These are phyloP conservation scores for Mormyrops attenuatus DNA, from an alignment of 2,797 vertebrate genomes.

Conservation along the genomic window DNA sequence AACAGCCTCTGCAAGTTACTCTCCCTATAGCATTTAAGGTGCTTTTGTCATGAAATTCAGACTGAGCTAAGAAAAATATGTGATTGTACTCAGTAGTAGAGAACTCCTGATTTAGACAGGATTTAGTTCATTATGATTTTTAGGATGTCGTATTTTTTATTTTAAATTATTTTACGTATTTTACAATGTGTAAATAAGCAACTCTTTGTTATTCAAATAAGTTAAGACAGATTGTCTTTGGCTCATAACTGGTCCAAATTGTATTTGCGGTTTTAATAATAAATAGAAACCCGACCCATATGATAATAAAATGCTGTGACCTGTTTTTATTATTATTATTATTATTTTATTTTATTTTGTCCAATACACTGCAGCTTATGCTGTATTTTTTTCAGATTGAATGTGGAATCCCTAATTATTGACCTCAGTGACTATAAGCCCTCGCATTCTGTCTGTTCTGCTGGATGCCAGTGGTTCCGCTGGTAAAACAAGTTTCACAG, in stretches of 20 bases:
- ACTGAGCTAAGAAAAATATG: neutral
- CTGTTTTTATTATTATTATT: neutral
- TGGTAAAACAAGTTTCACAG: neutral
- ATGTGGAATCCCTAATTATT: neutral
- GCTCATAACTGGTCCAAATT: neutral
- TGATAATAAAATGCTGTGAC: neutral
- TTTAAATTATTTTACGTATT: neutral
- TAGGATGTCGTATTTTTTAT: neutral
- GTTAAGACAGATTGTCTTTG: neutral
- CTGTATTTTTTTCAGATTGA: neutral
- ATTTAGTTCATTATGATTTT: neutral
- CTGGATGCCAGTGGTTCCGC: neutral
- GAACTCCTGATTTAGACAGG: neutral
- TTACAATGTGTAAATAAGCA: neutral
- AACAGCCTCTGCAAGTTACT: neutral
- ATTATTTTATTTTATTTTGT: neutral
- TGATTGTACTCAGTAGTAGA: neutral
- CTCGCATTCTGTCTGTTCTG: neutral
- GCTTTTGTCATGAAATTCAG: neutral
- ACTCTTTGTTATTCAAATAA: neutral
- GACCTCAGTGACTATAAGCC: neutral
- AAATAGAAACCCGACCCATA: neutral
- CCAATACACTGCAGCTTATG: neutral
- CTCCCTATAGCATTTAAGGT: neutral
- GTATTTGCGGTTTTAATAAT: neutral